phyloP scores from a whole-genome alignment of 2,797 vertebrate genomes.

The Lutjanus argentimaculatus region DNA sequence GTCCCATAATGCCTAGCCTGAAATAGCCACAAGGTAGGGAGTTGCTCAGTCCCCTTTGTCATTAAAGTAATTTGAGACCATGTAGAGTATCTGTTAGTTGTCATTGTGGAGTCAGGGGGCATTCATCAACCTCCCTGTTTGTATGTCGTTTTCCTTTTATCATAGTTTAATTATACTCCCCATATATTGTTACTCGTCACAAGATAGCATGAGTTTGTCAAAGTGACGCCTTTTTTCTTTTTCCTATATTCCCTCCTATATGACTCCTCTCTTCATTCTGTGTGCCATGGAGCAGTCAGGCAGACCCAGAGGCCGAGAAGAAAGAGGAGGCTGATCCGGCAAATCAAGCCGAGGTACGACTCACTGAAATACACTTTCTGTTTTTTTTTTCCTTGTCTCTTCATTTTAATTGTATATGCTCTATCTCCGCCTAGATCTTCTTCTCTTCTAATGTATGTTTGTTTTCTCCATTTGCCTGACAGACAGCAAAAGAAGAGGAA shows the following conservation, averaged over 20 bases:
- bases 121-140: slow-evolving; percentile 53
- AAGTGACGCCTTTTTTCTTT: slow-evolving; percentile 46
- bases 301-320: slow-evolving; percentile 82
- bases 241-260: background rate
- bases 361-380: background rate
- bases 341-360: slow-evolving; percentile 75
- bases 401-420: background rate
- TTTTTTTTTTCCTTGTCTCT: background rate
- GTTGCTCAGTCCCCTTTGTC: slow-evolving; percentile 66
- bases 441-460: background rate
- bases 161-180: slow-evolving; percentile 44
- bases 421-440: background rate
- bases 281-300: slow-evolving; percentile 74
- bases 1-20: slow-evolving; percentile 44
- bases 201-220: background rate
- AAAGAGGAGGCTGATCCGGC: slow-evolving; percentile 79
- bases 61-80: slow-evolving; percentile 40
- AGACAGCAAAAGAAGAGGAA: slow-evolving; percentile 75
- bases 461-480: slow-evolving; percentile 10
- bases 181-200: slow-evolving; percentile 25
- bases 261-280: background rate
- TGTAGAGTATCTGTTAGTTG: slow-evolving; percentile 39
- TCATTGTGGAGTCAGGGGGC: slow-evolving; percentile 36
- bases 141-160: slow-evolving; percentile 52
- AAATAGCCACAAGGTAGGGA: slow-evolving; percentile 77